Conservation (phyloP, 1,140 invertebrate species). For the Lepidotrigona ventralis region DNA sequence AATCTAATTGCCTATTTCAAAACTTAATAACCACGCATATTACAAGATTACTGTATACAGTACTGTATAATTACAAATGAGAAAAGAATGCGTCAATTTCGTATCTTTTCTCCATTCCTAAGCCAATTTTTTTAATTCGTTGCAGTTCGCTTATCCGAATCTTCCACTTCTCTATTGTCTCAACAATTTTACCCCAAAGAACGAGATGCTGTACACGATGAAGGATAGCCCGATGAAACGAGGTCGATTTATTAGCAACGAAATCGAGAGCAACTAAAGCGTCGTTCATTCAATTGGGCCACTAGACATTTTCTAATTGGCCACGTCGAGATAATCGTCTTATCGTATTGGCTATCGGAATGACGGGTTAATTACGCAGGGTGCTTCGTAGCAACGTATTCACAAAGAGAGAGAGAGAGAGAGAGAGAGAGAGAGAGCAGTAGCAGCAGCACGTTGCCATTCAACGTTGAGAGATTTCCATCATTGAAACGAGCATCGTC, state of each 20-base stretch:
- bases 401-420: not conserved
- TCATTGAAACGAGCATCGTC: not conserved
- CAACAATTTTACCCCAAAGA: not conserved
- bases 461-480: not conserved
- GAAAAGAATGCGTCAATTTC: not conserved
- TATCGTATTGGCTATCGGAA: slow-evolving; percentile 59
- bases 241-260: slow-evolving; percentile 16
- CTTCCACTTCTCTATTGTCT: not conserved
- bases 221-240: not conserved
- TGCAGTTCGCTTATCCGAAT: not conserved
- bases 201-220: not conserved
- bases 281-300: slow-evolving; percentile 26
- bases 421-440: too few species aligned
- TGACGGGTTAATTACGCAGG: slow-evolving; percentile 53
- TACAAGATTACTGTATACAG: not conserved
- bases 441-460: not conserved
- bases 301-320: slow-evolving; percentile 51
- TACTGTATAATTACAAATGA: not conserved
- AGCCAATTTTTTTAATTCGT: not conserved
- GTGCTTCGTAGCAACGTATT: slow-evolving; percentile 16
- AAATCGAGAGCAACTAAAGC: slow-evolving; percentile 41
- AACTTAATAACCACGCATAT: not conserved
- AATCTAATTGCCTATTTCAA: too few species aligned
- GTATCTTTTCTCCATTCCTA: not conserved
- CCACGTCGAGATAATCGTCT: slow-evolving; percentile 38